Percentiles rank a stretch among this genome's conserved stretches.
These are phyloP conservation scores for Heliconius hortense DNA, from an alignment of 2,888 invertebrate species.

Conservation along the genomic window DNA sequence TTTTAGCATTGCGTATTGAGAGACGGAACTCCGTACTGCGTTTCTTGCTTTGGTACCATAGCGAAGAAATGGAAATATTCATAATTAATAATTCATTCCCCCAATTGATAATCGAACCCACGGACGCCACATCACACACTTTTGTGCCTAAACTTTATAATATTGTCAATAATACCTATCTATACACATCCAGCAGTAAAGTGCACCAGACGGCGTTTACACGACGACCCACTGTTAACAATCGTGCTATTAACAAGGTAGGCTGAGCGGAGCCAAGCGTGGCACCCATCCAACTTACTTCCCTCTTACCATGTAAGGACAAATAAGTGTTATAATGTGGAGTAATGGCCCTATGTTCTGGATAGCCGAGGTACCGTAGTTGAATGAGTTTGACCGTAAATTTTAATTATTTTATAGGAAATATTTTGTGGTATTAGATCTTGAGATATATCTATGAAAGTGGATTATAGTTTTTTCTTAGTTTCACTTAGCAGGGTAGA, in stretches of 20 bases:
- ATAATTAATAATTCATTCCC: too few species aligned
- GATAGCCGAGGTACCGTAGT: not conserved
- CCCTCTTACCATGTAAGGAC: constrained; percentile 33
- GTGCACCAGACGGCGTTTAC: constrained; percentile 41
- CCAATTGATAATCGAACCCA: too few species aligned
- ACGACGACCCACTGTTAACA: constrained; percentile 45
- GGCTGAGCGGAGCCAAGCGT: constrained; percentile 41
- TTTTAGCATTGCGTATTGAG: too few species aligned
- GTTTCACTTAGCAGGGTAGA: too few species aligned
- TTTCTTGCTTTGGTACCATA: too few species aligned
- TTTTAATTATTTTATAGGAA: not conserved
- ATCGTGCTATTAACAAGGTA: constrained; percentile 45
- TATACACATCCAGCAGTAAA: constrained; percentile 29
- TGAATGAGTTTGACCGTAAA: not conserved
- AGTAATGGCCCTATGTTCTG: constrained; percentile 3
- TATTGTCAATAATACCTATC: not conserved
- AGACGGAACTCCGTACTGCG: too few species aligned
- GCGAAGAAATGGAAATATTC: too few species aligned
- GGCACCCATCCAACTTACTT: constrained; percentile 44
- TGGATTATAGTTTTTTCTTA: not conserved
- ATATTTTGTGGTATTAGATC: not conserved
- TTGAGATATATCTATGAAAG: not conserved
- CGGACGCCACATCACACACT: accelerated
- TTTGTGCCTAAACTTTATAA: not conserved
- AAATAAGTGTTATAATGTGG: constrained; percentile 20